Evolutionary conservation across 2,888 invertebrate genomes (phyloP).

Genomic region (Sarcophaga variegata): DNA sequence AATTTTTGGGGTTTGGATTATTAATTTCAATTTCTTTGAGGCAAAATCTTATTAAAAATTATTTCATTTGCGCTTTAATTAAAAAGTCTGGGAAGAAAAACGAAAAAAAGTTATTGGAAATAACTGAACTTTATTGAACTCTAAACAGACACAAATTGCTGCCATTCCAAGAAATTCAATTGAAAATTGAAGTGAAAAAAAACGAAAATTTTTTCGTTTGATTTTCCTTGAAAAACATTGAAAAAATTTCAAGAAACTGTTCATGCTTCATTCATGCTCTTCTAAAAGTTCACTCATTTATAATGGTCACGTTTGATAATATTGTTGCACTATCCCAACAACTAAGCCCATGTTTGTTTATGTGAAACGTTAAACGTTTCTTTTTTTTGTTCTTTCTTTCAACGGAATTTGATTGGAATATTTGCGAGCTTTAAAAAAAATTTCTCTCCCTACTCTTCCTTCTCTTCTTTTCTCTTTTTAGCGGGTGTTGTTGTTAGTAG

Average conservation of each 20-base stretch:
- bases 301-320: conserved; percentile 33
- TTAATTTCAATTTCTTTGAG: not conserved
- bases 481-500: not conserved
- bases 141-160: not conserved
- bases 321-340: too few species aligned
- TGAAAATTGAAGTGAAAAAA: not conserved
- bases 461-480: too few species aligned
- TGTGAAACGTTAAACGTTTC: not conserved
- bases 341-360: not conserved
- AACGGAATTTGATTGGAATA: too few species aligned
- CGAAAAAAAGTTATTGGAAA: not conserved
- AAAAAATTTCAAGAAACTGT: not conserved
- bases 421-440: conserved; percentile 1
- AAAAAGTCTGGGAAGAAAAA: not conserved
- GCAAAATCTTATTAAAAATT: not conserved
- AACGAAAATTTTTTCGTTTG: not conserved
- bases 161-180: not conserved
- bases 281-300: conserved; percentile 18
- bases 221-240: not conserved
- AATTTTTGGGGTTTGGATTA: too few species aligned
- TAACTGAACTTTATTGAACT: not conserved
- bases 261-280: not conserved
- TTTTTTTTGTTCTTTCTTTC: not conserved
- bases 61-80: not conserved
- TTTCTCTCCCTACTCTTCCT: too few species aligned